Conservation (phyloP, 2,888 invertebrate genomes). For the Amblyteles armatorius region DNA sequence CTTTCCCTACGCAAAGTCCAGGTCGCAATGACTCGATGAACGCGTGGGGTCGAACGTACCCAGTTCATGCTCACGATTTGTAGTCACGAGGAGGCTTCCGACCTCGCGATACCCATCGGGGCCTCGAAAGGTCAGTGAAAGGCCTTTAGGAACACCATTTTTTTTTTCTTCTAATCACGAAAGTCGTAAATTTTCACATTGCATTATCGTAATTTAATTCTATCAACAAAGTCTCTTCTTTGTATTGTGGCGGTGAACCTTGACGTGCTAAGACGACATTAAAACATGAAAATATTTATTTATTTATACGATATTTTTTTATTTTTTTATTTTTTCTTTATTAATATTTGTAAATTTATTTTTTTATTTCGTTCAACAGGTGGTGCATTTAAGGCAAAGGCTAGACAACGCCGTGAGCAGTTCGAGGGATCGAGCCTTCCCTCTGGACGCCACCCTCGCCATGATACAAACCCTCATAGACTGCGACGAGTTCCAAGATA, state of each 20-base stretch:
- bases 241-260: neutral
- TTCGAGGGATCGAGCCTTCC: conserved; percentile 92
- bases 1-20: conserved; percentile 68
- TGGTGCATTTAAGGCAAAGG: conserved; percentile 94
- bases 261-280: no score
- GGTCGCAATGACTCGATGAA: conserved; percentile 36
- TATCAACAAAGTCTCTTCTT: neutral
- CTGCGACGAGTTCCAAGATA: conserved; percentile 98
- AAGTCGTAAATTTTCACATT: neutral
- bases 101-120: conserved; percentile 73
- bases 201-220: neutral
- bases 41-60: neutral
- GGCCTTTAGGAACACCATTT: conserved; percentile 63
- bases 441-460: conserved; percentile 93
- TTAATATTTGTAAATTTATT: neutral
- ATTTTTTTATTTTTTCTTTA: neutral
- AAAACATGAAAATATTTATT: neutral
- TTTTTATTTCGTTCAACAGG: conserved; percentile 81
- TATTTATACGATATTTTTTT: neutral
- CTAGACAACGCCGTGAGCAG: conserved; percentile 95
- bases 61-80: conserved; percentile 24
- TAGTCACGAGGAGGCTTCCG: conserved; percentile 64
- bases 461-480: conserved; percentile 97
- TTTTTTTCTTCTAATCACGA: neutral
- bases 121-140: conserved; percentile 80